Evolutionary conservation across 2,113 vertebrate species (phyloP), one percentile per base, ranked within the genome.

Genomic region (Elanus axillaris): DNA sequence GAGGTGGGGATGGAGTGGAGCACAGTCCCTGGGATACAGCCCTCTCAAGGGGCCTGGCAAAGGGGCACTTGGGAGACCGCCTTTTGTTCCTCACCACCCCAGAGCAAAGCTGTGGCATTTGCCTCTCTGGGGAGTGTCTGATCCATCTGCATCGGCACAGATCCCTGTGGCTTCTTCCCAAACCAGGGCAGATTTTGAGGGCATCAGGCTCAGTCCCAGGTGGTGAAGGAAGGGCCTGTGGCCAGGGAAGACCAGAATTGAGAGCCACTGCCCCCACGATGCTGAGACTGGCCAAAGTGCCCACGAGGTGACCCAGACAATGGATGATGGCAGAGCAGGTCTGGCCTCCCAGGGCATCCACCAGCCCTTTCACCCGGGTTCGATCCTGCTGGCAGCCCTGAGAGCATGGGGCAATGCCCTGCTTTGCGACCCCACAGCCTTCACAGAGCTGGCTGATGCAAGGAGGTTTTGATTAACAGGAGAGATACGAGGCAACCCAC

Each of bases 71-170:
- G n/a, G 50, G 50, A 52, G 34, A 43, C 20, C 32, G 64, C 25
- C 43, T 4, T 6, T n/a, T 12, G 14, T 34, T 68, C 36, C 42
- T 74, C 53, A 14, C 32, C 1, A 1, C 11, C 31, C 40, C 7
- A 3, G 47, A 31, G 15, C 34, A 47, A 40, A 45, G 25, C 42
- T 4, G 2, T 1, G 0, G 40, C 0, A 0, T 56, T 56, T 19
- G 29, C 29, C 55, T 58, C 13, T 6, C 43, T 3, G 1, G 27
- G 72, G 32, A 43, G 43, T 1, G 3, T 13, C 38, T 53, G 69
- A 71, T 29, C 31, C 52, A 26, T 38, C 56, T 21, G 25, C 11
- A 3, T 3, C 7, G 20, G 43, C 42, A 58, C 62, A 50, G 58
- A 23, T 23, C 15, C 14, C 31, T 1, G 5, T 17, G 66, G 66